Conservation (phyloP, 2,888 invertebrate genomes). For the Neoitamus cyanurus region DNA sequence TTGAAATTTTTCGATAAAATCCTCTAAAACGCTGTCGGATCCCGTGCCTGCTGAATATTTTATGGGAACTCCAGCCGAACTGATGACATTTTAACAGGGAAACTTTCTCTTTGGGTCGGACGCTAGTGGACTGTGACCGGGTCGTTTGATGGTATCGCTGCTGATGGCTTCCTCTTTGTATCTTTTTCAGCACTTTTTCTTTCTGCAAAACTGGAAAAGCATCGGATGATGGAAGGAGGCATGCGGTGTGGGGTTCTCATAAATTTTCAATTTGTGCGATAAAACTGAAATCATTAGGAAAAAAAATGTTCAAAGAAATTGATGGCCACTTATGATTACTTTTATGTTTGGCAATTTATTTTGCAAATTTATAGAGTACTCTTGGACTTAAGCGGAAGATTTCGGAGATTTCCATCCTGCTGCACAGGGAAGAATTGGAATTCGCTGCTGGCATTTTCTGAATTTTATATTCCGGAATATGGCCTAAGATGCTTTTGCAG, state of each 20-base stretch:
- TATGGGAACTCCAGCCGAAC: slow-evolving; percentile 46
- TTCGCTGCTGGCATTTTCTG: background rate
- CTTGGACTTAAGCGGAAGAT: background rate
- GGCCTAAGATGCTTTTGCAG: background rate
- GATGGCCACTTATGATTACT: slow-evolving; percentile 42
- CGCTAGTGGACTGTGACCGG: slow-evolving; percentile 50
- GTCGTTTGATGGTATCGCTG: slow-evolving; percentile 45
- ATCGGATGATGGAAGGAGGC: background rate
- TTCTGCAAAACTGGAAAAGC: slow-evolving; percentile 27
- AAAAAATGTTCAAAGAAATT: slow-evolving; percentile 25
- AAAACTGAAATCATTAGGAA: slow-evolving; percentile 43
- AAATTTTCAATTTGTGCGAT: slow-evolving; percentile 44
- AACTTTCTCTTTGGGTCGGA: slow-evolving; percentile 50
- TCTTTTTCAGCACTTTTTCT: slow-evolving; percentile 33
- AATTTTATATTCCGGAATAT: background rate
- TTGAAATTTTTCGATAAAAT: slow-evolving; percentile 46
- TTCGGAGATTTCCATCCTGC: background rate
- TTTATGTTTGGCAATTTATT: slow-evolving; percentile 33
- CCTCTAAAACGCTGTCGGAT: slow-evolving; percentile 43
- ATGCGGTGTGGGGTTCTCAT: background rate
- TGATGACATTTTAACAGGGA: slow-evolving; percentile 51
- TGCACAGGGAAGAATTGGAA: background rate
- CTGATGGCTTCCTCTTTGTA: slow-evolving; percentile 47
- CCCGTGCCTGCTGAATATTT: slow-evolving; percentile 49
- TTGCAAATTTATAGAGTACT: slow-evolving; percentile 15